Base-by-base conservation (phyloP, 2,888 invertebrate genomes). In the Lacanobia wlatinum region DNA sequence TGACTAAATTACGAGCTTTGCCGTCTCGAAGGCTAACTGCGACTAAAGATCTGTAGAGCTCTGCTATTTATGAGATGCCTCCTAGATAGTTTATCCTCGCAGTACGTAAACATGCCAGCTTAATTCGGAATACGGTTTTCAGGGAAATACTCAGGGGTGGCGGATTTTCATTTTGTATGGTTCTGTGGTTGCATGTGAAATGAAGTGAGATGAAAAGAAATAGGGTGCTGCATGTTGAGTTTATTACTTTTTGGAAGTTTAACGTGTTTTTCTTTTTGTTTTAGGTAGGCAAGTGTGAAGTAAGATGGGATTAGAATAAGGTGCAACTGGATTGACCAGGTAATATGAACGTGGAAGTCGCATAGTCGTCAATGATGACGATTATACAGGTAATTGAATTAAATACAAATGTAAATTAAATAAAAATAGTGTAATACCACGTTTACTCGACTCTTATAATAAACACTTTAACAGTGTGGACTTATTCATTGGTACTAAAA, bases 1-100 rank as follows among this genome's bases (percentile, higher is more conserved):
- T 87, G 85, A 85, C 80, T 84, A 80, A 87, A 87, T 87, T 85
- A 82, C 86, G 70, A 75, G 82, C 80, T 78, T 59, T 76, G 64
- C 77, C 81, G 64, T 80, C 80, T 78, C 69, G 56, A 70, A 73
- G 67, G 75, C 78, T 84, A 82, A 80, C 84, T 82, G 70, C 60
- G 40, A 73, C 64, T 75, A 72, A 86, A 84, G 84, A 83, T 84
- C 82, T 83, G 72, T 58, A 53, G 63, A 66, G 73, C 73, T 67
- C 23, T 43, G 55, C 81, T 85, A 84, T 84, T 82, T 84, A 80
- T 80, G 76, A 79, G 83, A 78, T 81, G 73, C 75, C 67, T 83
- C 72, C 61, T 56, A 77, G 82, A 82, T 85, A 85, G 82, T 85
- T 83, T 84, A 76, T 80, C 62, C 66, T 76, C 9, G 61, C 61